Percentiles rank a stretch among this genome's conserved stretches.
These are phyloP conservation scores for Drosophila rufa DNA, from an alignment of 1,140 invertebrate genomes.

Conservation along the genomic window DNA sequence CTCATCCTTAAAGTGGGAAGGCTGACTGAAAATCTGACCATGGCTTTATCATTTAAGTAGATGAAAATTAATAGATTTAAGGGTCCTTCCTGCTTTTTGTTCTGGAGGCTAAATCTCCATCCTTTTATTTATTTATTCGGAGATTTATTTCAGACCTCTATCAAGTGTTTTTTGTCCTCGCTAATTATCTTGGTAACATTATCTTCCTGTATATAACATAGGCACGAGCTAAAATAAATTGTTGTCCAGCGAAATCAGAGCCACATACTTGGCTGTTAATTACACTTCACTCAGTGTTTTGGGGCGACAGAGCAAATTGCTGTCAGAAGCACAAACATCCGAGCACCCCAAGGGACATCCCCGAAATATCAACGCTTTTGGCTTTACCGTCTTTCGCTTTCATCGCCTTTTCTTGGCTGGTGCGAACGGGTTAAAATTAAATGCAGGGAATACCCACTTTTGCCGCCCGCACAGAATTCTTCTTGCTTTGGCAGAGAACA, in stretches of 20 bases:
- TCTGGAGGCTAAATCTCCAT: neutral
- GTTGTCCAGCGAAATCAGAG: conserved; percentile 42
- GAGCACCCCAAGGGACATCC: neutral
- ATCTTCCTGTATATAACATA: neutral
- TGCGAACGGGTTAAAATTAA: conserved; percentile 72
- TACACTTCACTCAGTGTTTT: conserved; percentile 32
- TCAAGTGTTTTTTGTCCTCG: neutral
- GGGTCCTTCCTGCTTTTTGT: neutral
- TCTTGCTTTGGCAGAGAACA: conserved; percentile 51
- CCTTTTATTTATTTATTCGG: neutral
- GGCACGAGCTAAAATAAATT: neutral
- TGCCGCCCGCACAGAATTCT: conserved; percentile 10
- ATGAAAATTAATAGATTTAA: neutral
- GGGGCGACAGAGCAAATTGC: conserved; percentile 29
- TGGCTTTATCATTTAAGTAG: neutral
- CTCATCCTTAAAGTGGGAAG: neutral
- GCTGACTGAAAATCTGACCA: neutral
- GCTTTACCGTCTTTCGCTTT: conserved; percentile 30
- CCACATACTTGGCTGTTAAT: conserved; percentile 33
- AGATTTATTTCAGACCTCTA: neutral
- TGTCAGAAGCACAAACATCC: conserved; percentile 36
- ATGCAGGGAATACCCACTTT: conserved; percentile 29
- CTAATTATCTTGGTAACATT: conserved; percentile 18
- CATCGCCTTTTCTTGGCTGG: conserved; percentile 63
- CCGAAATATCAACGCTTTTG: conserved; percentile 17